Evolutionary conservation across 2,888 invertebrate species (phyloP).

Genomic region (Adineta ricciae): DNA sequence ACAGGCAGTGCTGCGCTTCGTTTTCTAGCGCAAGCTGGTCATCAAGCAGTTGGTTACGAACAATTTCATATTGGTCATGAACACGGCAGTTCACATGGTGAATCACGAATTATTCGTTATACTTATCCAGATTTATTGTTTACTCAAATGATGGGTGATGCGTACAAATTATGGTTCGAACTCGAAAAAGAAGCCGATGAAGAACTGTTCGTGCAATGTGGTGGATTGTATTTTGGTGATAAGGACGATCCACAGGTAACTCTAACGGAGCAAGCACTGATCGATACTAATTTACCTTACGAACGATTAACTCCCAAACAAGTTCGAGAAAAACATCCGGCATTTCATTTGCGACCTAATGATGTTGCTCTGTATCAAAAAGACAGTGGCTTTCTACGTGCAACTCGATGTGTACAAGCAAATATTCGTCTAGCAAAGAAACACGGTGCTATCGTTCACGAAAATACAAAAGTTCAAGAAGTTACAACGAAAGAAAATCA

Average conservation of each 20-base stretch:
- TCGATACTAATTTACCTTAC: neutral
- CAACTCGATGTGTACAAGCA: slow-evolving; percentile 16
- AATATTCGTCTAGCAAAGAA: slow-evolving; percentile 15
- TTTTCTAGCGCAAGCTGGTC: neutral
- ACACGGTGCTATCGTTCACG: neutral
- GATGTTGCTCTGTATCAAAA: neutral
- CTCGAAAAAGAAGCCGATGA: slow-evolving; percentile 3
- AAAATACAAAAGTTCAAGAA: neutral
- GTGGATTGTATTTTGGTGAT: slow-evolving; percentile 6
- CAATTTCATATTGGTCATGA: slow-evolving; percentile 30
- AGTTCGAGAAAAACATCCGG: neutral
- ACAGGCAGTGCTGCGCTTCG: neutral
- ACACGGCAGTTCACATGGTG: slow-evolving; percentile 31
- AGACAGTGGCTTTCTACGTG: slow-evolving; percentile 16
- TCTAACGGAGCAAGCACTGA: neutral
- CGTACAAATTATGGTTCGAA: slow-evolving; percentile 17
- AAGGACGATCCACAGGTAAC: neutral
- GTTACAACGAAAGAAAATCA: neutral
- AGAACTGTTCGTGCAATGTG: neutral
- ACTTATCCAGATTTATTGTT: neutral
- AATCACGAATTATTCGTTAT: slow-evolving; percentile 26
- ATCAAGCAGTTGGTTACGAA: slow-evolving; percentile 22
- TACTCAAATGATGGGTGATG: slow-evolving; percentile 23
- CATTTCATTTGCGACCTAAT: neutral
- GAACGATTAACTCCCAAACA: neutral